Percentiles rank a stretch among this genome's conserved stretches.
phyloP scores from a whole-genome alignment of 2,888 invertebrate genomes.

The Athalia rosae region DNA sequence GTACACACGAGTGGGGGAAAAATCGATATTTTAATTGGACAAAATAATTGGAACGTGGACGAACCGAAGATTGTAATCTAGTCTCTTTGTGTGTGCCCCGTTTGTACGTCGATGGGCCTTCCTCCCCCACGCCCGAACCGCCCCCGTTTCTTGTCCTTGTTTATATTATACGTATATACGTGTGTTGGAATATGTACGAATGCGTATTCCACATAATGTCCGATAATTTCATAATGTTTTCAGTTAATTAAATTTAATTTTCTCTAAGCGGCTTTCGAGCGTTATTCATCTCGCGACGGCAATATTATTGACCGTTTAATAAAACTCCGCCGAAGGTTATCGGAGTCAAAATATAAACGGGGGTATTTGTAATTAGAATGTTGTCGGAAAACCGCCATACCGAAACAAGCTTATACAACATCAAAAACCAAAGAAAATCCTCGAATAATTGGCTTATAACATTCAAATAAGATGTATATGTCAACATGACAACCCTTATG shows the following conservation, averaged over 20 bases:
- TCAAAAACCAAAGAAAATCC: constrained; percentile 59
- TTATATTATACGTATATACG: constrained; percentile 25
- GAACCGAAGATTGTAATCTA: constrained; percentile 72
- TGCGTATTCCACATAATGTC: constrained; percentile 57
- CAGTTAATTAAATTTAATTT: constrained; percentile 69
- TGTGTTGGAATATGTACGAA: constrained; percentile 36
- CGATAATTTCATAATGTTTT: constrained; percentile 65
- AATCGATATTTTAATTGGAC: constrained; percentile 74
- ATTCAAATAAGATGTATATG: constrained; percentile 39
- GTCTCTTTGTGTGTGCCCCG: constrained; percentile 61
- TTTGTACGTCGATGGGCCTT: constrained; percentile 45
- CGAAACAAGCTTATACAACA: constrained; percentile 50
- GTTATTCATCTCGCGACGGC: constrained; percentile 53
- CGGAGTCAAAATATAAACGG: constrained; percentile 55
- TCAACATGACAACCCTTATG: not conserved
- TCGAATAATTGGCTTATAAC: constrained; percentile 55
- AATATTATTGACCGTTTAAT: constrained; percentile 49
- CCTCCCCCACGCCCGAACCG: constrained; percentile 43
- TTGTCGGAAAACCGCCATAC: constrained; percentile 52
- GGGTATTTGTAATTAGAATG: constrained; percentile 57
- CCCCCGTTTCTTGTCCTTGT: constrained; percentile 18
- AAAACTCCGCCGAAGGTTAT: not conserved
- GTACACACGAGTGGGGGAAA: constrained; percentile 70
- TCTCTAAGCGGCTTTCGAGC: constrained; percentile 60
- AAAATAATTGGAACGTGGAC: constrained; percentile 73